Evolutionary conservation across 2,888 invertebrate genomes (phyloP).

Genomic region (Epiperipatus broadwayi): DNA sequence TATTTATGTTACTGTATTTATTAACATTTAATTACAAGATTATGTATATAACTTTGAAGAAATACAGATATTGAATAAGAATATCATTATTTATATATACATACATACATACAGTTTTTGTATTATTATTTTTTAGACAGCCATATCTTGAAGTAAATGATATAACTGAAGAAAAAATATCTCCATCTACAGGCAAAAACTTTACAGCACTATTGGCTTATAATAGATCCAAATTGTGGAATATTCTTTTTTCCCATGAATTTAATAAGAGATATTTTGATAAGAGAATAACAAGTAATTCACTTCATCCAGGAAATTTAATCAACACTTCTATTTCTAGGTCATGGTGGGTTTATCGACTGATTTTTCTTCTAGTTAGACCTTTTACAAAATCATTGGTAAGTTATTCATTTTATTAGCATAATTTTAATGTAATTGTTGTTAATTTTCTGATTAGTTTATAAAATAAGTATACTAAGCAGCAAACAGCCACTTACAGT

Average conservation of each 20-base stretch:
- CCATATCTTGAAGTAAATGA: too few species aligned
- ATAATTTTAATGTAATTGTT: too few species aligned
- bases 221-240: slow-evolving; percentile 73
- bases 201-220: slow-evolving; percentile 70
- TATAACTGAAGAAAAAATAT: slow-evolving; percentile 35
- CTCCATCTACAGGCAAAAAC: slow-evolving; percentile 42
- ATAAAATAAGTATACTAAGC: too few species aligned
- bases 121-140: too few species aligned
- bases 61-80: too few species aligned
- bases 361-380: slow-evolving; percentile 56
- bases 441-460: too few species aligned
- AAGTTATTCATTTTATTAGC: slow-evolving; percentile 23
- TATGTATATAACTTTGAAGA: too few species aligned
- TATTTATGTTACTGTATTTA: too few species aligned
- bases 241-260: slow-evolving; percentile 60
- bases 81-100: too few species aligned
- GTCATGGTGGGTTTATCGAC: slow-evolving; percentile 63
- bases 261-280: slow-evolving; percentile 47
- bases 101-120: too few species aligned
- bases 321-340: slow-evolving; percentile 53
- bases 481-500: too few species aligned
- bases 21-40: too few species aligned
- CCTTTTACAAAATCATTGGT: slow-evolving; percentile 89
- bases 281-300: slow-evolving; percentile 50
- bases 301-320: slow-evolving; percentile 79